Conservation (phyloP, 2,888 invertebrate species). For the Trissonchulus sp. region DNA sequence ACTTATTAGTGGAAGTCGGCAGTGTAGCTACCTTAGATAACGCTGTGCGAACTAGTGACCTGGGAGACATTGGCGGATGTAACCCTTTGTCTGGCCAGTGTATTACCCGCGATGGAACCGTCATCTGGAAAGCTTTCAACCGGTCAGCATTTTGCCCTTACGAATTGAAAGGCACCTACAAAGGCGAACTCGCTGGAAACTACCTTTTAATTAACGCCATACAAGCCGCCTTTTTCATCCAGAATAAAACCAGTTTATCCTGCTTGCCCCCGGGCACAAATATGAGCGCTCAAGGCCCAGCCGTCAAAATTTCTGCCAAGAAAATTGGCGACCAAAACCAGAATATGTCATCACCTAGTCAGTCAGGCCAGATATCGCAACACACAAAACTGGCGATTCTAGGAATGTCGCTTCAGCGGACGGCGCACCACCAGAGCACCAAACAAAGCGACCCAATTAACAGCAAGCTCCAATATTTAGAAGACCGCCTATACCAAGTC, state of each 20-base stretch:
- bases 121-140: neutral
- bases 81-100: neutral
- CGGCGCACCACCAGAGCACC: no score
- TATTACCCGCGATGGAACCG: neutral
- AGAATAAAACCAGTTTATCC: neutral
- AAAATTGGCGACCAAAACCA: no score
- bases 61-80: slow-evolving; percentile 2
- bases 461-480: neutral
- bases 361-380: no score
- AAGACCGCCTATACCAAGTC: neutral
- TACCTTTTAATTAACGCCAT: neutral
- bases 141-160: neutral
- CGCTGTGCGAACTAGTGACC: neutral
- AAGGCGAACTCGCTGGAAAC: neutral
- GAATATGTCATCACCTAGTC: no score
- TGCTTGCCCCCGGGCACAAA: neutral
- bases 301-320: neutral
- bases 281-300: neutral
- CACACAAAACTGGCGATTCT: no score
- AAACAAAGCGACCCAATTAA: neutral
- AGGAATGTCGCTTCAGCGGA: no score
- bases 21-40: neutral
- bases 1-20: neutral
- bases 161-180: neutral
- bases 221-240: neutral